These are phyloP conservation scores for Parnassius mnemosyne DNA, from an alignment of 2,888 invertebrate species.

Conservation along the genomic window DNA sequence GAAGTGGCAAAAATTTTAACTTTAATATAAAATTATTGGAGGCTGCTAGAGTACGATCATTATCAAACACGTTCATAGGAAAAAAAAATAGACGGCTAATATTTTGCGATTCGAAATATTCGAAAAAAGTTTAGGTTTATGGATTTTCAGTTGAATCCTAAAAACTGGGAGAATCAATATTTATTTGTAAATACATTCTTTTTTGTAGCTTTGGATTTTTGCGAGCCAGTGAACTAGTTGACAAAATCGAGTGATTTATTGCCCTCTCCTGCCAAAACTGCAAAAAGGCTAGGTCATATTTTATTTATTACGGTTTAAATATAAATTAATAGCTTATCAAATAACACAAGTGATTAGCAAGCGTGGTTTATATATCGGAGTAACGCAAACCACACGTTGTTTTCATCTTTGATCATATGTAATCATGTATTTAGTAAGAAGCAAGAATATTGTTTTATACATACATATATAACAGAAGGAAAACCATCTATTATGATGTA, in stretches of 20 bases:
- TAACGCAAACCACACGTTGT: too few relatives aligned
- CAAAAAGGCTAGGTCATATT: background rate
- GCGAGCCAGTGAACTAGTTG: conserved; percentile 13
- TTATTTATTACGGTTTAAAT: too few relatives aligned
- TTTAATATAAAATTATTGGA: conserved; percentile 14
- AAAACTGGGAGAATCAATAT: conserved; percentile 23
- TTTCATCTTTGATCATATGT: too few relatives aligned
- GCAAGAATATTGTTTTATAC: too few relatives aligned
- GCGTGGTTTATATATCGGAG: too few relatives aligned
- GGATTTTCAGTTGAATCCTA: conserved; percentile 12
- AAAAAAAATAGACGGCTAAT: conserved; percentile 14
- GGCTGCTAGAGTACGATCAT: conserved; percentile 17
- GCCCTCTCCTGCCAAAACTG: background rate
- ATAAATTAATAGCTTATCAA: too few relatives aligned
- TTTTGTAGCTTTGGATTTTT: conserved; percentile 21
- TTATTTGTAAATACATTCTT: conserved; percentile 11
- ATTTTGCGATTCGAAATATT: conserved; percentile 9
- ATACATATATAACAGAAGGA: too few relatives aligned
- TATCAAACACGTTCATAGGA: conserved; percentile 17
- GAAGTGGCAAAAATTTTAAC: conserved; percentile 8
- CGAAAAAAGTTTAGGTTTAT: conserved; percentile 13
- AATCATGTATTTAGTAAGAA: too few relatives aligned
- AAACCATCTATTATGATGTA: too few relatives aligned
- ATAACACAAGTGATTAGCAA: too few relatives aligned
- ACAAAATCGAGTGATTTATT: conserved; percentile 19